Base-by-base conservation (phyloP, 2,113 vertebrate species). In the Trichechus manatus region DNA sequence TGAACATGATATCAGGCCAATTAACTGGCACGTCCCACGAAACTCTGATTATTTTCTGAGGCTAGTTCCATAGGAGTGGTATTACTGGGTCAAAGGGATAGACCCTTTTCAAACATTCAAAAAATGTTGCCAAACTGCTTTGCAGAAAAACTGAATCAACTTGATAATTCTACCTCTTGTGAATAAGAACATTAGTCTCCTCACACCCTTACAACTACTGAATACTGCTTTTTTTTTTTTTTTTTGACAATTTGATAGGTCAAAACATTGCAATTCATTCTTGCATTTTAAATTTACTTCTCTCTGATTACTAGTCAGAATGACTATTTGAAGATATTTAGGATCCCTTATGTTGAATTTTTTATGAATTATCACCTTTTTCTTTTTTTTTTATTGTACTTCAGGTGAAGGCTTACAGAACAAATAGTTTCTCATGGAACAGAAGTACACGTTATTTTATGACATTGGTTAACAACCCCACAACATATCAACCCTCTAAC, bases 241-340 rank as follows among this genome's bases (percentile, higher is more conserved):
- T 93, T 90, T 47, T 63, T 59, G 96, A 14, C 95, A 84, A 72
- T 72, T 39, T 74, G 77, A 89, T 70, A 19, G 66, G 66, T 92
- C 81, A 90, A 93, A 91, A 90, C 53, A 91, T 15, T 77, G 0
- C 61, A 87, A 59, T 29, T 92, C 8, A 64, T 59, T 94, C 25
- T 93, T 53, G 2, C 91, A 61, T 74, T 90, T 94, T 96, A 92
- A 96, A 83, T 90, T 83, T 87, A 64, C 3, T 74, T 59, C 81
- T 93, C 44, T 78, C 79, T 80, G 68, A 11, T 64, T 94, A 90
- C 36, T 80, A 53, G 33, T 78, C 23, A 92, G 59, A 92, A 74
- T 39, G 3, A 90, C 47, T 89, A 29, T 56, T 33, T 63, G 75
- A 94, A 87, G 6, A 77, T n/a, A 68, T 61, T 86, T 53, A 78